Conservation (phyloP, 2,888 invertebrate species). For the Pristionchus japonicus region DNA sequence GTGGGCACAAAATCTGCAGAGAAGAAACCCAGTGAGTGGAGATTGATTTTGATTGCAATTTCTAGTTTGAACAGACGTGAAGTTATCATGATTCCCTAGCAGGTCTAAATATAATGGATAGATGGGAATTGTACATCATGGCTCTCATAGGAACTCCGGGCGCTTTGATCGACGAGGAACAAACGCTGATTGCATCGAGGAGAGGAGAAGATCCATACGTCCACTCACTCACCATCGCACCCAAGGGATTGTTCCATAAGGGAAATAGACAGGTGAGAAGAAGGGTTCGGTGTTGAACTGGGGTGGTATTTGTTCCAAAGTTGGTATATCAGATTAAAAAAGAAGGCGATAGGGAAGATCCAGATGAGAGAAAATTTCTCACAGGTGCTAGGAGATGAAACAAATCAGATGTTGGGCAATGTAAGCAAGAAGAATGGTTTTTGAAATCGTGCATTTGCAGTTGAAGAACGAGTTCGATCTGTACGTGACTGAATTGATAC, state of each 20-base stretch:
- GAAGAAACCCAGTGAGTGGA: not conserved
- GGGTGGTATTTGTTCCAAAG: no score
- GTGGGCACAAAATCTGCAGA: not conserved
- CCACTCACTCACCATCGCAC: not conserved
- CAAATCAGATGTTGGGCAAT: no score
- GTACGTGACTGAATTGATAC: not conserved
- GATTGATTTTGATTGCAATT: no score
- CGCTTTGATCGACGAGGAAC: not conserved
- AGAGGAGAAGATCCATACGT: conserved; percentile 4
- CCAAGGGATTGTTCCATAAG: not conserved
- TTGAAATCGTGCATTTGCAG: not conserved
- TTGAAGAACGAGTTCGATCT: not conserved
- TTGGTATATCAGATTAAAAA: not conserved
- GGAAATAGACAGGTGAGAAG: not conserved
- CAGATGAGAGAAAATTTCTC: no score
- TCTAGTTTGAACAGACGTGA: no score
- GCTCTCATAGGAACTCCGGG: no score
- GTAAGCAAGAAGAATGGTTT: no score
- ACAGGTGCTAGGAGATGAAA: no score
- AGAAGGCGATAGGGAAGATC: not conserved
- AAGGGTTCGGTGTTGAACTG: no score
- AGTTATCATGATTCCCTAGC: no score
- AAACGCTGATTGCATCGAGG: not conserved
- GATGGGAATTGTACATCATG: no score
- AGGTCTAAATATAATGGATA: no score